A percentile compares a stretch with the other conserved stretches of the same genome.
phyloP scores from a whole-genome alignment of 2,113 vertebrate genomes.

The Carlito syrichta region DNA sequence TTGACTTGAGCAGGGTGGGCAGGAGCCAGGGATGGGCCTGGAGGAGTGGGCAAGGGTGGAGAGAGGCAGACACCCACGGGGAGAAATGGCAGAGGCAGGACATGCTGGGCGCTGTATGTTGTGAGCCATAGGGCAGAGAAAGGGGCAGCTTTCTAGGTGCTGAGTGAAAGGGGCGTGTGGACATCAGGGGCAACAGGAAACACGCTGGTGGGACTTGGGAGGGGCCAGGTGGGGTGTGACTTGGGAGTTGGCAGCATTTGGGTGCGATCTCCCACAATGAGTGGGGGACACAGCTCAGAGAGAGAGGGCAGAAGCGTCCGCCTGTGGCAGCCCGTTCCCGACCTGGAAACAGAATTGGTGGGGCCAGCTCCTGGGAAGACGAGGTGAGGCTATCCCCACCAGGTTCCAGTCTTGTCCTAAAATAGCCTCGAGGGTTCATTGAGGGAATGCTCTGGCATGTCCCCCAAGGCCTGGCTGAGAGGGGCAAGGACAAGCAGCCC shows the following conservation, averaged over 20 bases:
- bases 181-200: rapidly evolving
- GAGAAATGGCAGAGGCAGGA: no score
- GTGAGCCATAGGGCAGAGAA: rapidly evolving
- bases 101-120: no score
- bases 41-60: neutral
- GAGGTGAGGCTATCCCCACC: neutral
- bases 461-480: neutral
- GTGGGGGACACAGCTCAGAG: neutral
- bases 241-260: neutral
- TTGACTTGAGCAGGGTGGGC: neutral
- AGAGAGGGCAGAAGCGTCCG: no score
- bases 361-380: neutral
- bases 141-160: rapidly evolving
- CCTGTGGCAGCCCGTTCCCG: rapidly evolving
- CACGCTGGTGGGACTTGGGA: neutral
- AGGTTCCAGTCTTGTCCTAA: neutral
- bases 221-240: neutral
- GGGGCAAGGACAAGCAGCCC: neutral
- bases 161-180: neutral
- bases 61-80: neutral
- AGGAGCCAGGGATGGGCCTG: neutral
- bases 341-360: neutral
- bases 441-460: rapidly evolving
- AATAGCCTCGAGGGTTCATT: neutral
- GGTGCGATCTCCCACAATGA: no score